Conservation (phyloP, 2,113 vertebrate genomes). For the Irena cyanogastra region DNA sequence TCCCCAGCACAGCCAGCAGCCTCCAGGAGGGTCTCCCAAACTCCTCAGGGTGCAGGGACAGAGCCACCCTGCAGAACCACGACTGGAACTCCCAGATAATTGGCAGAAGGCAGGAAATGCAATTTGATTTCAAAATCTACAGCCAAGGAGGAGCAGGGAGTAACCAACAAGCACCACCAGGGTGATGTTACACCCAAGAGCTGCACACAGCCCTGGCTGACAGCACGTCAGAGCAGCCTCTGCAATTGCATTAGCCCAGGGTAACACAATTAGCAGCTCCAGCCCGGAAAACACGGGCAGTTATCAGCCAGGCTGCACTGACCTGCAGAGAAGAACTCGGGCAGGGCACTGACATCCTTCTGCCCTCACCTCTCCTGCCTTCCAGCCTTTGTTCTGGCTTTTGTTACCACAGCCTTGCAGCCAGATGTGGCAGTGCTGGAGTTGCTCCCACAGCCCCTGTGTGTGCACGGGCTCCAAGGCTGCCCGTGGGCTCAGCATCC, state of each 20-base stretch:
- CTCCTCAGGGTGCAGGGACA: neutral
- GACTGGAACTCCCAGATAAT: neutral
- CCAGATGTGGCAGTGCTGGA: fast-evolving
- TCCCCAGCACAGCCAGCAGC: neutral
- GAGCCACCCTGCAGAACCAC: neutral
- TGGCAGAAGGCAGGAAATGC: neutral
- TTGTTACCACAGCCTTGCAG: neutral
- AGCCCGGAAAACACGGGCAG: neutral
- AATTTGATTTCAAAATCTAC: neutral
- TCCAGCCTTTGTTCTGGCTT: neutral
- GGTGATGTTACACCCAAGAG: neutral
- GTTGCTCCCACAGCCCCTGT: neutral
- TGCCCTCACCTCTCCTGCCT: neutral
- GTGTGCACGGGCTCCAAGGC: neutral
- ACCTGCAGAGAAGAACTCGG: neutral
- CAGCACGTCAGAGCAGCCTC: neutral
- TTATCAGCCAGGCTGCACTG: neutral
- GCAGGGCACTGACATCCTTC: neutral
- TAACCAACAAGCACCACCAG: neutral
- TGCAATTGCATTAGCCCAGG: neutral
- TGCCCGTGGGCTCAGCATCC: neutral
- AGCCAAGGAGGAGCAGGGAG: neutral
- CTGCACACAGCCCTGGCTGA: neutral
- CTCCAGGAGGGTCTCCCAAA: neutral
- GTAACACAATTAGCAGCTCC: neutral